A percentile compares a stretch with the other conserved stretches of the same genome.
These are phyloP conservation scores for Porites australiensis DNA, from an alignment of 64 coral and sea anemone species.

Conservation along the genomic window DNA sequence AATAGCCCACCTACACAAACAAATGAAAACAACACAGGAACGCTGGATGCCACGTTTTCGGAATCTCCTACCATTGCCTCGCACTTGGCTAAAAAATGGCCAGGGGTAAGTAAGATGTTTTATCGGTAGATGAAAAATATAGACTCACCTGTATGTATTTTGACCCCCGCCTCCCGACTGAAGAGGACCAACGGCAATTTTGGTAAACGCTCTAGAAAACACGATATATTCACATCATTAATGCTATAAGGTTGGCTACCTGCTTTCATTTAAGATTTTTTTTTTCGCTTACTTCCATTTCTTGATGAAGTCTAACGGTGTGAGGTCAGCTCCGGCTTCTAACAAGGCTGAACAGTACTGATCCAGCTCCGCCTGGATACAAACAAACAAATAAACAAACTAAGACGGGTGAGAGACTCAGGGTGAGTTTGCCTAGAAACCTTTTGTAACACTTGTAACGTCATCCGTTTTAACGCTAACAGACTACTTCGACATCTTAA, in stretches of 20 bases:
- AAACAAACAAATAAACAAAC: not conserved
- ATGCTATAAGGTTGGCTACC: not conserved
- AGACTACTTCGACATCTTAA: too few species aligned
- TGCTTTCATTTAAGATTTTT: not conserved
- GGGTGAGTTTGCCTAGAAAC: too few species aligned
- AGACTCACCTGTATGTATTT: slow-evolving; percentile 87
- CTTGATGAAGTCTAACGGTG: slow-evolving; percentile 92
- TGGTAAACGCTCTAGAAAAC: slow-evolving; percentile 87
- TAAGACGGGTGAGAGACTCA: not conserved
- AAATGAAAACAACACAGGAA: too few species aligned
- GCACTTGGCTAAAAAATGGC: not conserved
- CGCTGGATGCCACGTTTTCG: too few species aligned
- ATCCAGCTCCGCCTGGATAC: slow-evolving; percentile 89
- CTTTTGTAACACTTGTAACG: too few species aligned
- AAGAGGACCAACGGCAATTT: slow-evolving; percentile 87
- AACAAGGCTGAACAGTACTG: slow-evolving; percentile 90
- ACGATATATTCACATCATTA: not conserved
- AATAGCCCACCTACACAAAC: too few species aligned
- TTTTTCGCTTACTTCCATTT: slow-evolving; percentile 93
- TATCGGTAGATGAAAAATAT: not conserved
- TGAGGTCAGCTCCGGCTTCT: slow-evolving; percentile 79
- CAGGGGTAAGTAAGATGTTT: not conserved
- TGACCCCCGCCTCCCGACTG: slow-evolving; percentile 98
- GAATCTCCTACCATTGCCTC: too few species aligned
- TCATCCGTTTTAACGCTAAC: too few species aligned